Conservation (phyloP, 2,113 vertebrate species). For the Synodontis membranacea region DNA sequence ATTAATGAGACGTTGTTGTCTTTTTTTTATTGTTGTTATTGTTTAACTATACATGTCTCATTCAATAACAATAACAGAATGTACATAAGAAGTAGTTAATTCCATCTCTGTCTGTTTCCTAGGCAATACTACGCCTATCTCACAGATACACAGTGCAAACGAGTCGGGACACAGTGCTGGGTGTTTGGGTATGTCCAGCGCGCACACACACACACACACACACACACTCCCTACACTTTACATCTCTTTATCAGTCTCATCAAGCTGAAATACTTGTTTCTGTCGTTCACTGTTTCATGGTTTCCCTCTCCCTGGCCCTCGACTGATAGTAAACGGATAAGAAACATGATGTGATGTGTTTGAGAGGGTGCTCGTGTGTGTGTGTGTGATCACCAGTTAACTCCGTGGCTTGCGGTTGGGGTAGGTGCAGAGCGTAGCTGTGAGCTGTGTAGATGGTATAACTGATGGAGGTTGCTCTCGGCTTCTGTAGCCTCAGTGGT, state of each 20-base stretch:
- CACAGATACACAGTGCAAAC: slow-evolving; percentile 93
- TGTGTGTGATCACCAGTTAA: not conserved
- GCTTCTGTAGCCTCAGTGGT: not conserved
- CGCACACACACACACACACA: not conserved
- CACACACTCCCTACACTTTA: not conserved
- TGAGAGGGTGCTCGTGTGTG: slow-evolving; percentile 11
- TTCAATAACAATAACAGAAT: not conserved
- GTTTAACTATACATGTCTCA: not conserved
- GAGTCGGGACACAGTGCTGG: slow-evolving; percentile 97
- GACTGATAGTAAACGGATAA: slow-evolving; percentile 6
- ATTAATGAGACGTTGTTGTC: not conserved
- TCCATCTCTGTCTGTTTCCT: slow-evolving; percentile 24
- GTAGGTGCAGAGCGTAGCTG: not conserved
- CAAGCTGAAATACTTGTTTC: not conserved
- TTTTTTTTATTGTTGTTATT: not conserved
- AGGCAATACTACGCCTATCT: slow-evolving; percentile 97
- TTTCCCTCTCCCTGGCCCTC: not conserved
- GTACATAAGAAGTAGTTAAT: not conserved
- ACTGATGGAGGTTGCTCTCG: not conserved
- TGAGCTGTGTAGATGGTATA: slow-evolving; percentile 3
- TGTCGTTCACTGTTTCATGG: not conserved
- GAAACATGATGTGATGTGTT: not conserved
- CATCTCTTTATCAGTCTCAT: not conserved
- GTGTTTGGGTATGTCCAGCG: slow-evolving; percentile 88
- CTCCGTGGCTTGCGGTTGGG: slow-evolving; percentile 14